Conservation (phyloP, 1,140 invertebrate species). For the Lordiphosa collinella region DNA sequence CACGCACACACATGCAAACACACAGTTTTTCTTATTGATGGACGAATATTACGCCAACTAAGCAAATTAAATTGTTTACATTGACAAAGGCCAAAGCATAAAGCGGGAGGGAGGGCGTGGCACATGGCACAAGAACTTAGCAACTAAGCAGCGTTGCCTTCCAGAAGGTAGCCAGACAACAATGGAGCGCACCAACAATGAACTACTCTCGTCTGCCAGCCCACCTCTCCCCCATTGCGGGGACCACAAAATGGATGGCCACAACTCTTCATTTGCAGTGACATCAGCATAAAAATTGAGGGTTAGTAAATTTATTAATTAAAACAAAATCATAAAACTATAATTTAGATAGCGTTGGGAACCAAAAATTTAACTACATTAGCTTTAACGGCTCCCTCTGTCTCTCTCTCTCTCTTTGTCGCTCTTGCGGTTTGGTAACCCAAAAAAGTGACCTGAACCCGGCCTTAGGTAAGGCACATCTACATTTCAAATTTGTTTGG, state of each 20-base stretch:
- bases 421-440: constrained; percentile 32
- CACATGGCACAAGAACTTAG: constrained; percentile 30
- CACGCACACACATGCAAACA: constrained; percentile 10
- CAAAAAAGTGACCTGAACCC: not conserved
- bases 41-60: constrained; percentile 74
- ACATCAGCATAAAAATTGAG: not conserved
- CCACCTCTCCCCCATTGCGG: constrained; percentile 6
- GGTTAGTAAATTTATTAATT: no score
- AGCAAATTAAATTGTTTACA: constrained; percentile 78
- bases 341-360: constrained; percentile 19
- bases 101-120: constrained; percentile 32
- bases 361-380: constrained; percentile 35
- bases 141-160: constrained; percentile 1
- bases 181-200: not conserved
- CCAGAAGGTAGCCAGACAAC: constrained; percentile 7
- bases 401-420: constrained; percentile 8
- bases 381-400: constrained; percentile 16
- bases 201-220: not conserved
- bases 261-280: constrained; percentile 33
- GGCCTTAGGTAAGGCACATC: constrained; percentile 25
- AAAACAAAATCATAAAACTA: not conserved
- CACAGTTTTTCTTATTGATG: constrained; percentile 58
- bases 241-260: constrained; percentile 32
- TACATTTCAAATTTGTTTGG: constrained; percentile 13
- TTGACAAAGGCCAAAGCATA: constrained; percentile 49